Conservation (phyloP, 2,888 invertebrate genomes). For the Aromia moschata region DNA sequence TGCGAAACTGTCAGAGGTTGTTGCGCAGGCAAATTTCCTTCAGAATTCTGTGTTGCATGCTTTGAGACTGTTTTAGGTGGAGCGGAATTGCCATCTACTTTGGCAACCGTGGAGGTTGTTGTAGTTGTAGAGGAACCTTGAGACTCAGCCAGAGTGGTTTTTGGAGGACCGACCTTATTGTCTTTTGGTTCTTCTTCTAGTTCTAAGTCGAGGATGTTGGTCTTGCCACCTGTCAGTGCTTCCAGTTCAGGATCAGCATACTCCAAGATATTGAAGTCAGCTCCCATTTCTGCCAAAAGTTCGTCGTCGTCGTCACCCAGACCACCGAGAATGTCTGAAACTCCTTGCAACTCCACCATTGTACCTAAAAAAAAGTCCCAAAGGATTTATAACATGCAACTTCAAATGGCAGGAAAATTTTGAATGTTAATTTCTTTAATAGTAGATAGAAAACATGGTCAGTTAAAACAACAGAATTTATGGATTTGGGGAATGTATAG, state of each 20-base stretch:
- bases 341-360: conserved; percentile 71
- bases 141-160: conserved; percentile 29
- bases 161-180: conserved; percentile 60
- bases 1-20: conserved; percentile 18
- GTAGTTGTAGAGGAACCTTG: conserved; percentile 35
- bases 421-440: no score
- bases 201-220: conserved; percentile 86
- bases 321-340: conserved; percentile 83
- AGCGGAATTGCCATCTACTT: conserved; percentile 33
- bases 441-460: no score
- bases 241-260: conserved; percentile 95
- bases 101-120: conserved; percentile 21
- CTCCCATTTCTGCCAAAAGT: conserved; percentile 88
- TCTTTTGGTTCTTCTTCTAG: conserved; percentile 80
- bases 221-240: conserved; percentile 80
- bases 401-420: no score
- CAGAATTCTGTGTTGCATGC: conserved; percentile 13
- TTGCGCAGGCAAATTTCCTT: conserved; percentile 15
- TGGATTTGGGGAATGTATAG: no score
- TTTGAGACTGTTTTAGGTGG: conserved; percentile 17
- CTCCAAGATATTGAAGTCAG: conserved; percentile 94
- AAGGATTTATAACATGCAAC: no score
- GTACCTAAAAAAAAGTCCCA: conserved; percentile 43
- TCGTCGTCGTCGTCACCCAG: conserved; percentile 88
- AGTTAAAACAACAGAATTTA: no score